Evolutionary conservation across 2,113 vertebrate genomes (phyloP).

Genomic region (Cinclus cinclus): DNA sequence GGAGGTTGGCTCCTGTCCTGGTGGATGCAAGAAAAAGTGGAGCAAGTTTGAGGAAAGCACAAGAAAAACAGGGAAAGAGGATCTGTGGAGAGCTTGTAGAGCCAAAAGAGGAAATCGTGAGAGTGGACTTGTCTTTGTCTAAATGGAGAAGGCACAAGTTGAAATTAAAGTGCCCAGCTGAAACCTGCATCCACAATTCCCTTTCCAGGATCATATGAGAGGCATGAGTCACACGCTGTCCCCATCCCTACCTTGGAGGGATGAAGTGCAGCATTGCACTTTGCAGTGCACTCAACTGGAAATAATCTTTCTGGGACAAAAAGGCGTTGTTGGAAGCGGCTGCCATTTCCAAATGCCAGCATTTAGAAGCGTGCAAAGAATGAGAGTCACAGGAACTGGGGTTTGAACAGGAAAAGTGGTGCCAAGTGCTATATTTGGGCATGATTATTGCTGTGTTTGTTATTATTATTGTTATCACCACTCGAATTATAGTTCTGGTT

Average conservation of each 20-base stretch:
- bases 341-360: conserved; percentile 26
- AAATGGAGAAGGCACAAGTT: neutral
- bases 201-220: neutral
- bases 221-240: neutral
- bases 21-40: neutral
- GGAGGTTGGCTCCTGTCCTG: neutral
- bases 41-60: neutral
- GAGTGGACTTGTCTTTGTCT: neutral
- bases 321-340: neutral
- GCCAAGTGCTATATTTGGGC: conserved; percentile 43
- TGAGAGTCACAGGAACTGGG: conserved; percentile 31
- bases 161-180: neutral
- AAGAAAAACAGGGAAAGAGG: neutral
- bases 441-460: conserved; percentile 35
- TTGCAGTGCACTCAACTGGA: neutral
- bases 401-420: neutral
- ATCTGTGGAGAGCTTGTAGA: neutral
- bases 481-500: neutral
- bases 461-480: conserved; percentile 41
- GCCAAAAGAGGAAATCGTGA: neutral
- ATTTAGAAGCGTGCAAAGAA: conserved; percentile 17
- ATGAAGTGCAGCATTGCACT: conserved; percentile 1
- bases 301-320: conserved; percentile 38
- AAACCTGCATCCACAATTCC: neutral
- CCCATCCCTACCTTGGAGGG: conserved; percentile 23